phyloP scores from a whole-genome alignment of 2,113 vertebrate genomes.

The Muntiacus muntjak region DNA sequence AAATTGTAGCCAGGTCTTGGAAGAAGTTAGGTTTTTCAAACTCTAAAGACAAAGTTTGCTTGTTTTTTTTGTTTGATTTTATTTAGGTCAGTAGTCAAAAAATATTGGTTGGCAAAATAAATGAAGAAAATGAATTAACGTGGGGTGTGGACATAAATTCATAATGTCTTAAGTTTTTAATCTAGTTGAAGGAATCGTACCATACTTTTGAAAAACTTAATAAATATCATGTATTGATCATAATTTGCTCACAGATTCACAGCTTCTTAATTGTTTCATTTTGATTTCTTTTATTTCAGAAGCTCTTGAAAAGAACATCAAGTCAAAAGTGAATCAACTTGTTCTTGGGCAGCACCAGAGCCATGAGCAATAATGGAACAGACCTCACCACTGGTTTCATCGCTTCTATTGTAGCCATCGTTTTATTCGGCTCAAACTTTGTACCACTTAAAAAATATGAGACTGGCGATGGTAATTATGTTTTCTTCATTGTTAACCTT shows the following conservation, averaged over 20 bases:
- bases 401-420: slow-evolving; percentile 81
- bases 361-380: slow-evolving; percentile 71
- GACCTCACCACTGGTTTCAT: slow-evolving; percentile 81
- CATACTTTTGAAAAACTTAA: background rate
- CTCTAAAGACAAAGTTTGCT: background rate
- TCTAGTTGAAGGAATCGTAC: background rate
- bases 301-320: background rate
- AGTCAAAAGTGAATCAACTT: background rate
- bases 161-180: background rate
- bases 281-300: slow-evolving; percentile 60
- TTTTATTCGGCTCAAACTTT: slow-evolving; percentile 90
- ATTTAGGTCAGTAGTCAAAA: background rate
- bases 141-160: background rate
- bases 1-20: background rate
- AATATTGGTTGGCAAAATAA: background rate
- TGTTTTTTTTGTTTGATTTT: background rate
- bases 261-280: background rate
- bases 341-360: background rate
- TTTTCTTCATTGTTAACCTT: background rate
- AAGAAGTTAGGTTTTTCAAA: background rate
- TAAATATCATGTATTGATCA: background rate
- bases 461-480: slow-evolving; percentile 87
- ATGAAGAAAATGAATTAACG: background rate
- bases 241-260: background rate
- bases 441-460: slow-evolving; percentile 91